Evolutionary conservation across 2,888 invertebrate species (phyloP).

Genomic region (Lacanobia wlatinum): DNA sequence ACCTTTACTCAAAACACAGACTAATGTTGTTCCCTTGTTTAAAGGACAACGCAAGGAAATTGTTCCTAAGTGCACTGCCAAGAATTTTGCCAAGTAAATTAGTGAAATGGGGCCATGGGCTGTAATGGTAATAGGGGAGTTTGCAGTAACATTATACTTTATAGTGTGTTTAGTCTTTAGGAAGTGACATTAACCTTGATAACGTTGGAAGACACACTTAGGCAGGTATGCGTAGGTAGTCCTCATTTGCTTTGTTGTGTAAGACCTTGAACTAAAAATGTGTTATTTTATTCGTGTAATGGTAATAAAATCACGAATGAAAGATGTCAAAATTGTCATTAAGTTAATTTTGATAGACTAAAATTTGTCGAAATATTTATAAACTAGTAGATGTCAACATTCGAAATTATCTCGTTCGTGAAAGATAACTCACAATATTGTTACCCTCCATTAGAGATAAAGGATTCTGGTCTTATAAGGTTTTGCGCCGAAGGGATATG

Average conservation of each 20-base stretch:
- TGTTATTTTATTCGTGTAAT: not conserved
- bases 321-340: not conserved
- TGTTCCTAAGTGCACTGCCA: constrained; percentile 43
- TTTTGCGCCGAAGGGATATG: too few relatives aligned
- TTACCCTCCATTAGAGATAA: too few relatives aligned
- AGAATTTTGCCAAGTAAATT: constrained; percentile 49
- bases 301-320: not conserved
- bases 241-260: constrained; percentile 2
- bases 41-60: constrained; percentile 16
- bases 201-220: not conserved
- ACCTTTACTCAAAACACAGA: constrained; percentile 12
- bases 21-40: constrained; percentile 41
- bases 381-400: too few relatives aligned
- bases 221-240: not conserved
- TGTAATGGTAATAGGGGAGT: constrained; percentile 45
- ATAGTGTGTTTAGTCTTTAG: constrained; percentile 35
- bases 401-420: too few relatives aligned
- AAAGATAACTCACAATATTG: too few relatives aligned
- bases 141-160: constrained; percentile 45
- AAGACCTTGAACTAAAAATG: not conserved
- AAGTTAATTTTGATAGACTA: too few relatives aligned
- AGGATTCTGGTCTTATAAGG: too few relatives aligned
- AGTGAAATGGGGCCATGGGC: constrained; percentile 25
- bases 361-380: too few relatives aligned
- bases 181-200: constrained; percentile 34